Evolutionary conservation across 1,140 invertebrate species (phyloP).

Genomic region (Hyphantria cunea): DNA sequence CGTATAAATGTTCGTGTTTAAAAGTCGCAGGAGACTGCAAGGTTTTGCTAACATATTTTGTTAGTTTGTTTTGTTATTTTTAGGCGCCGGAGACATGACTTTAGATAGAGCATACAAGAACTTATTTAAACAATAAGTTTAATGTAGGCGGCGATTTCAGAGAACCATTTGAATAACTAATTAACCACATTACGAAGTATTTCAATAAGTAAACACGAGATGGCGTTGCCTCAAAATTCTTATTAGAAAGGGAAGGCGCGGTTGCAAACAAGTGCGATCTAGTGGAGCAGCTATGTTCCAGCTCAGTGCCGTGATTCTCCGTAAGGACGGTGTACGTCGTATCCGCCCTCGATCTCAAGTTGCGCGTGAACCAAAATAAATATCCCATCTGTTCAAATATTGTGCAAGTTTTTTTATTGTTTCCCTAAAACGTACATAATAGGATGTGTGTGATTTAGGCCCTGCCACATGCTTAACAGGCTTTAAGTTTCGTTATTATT

Average conservation of each 20-base stretch:
- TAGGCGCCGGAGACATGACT: no score
- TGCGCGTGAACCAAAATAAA: conserved; percentile 74
- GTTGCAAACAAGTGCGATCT: conserved; percentile 51
- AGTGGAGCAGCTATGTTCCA: conserved; percentile 24
- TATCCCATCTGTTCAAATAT: conserved; percentile 75
- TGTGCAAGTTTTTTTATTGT: conserved; percentile 72
- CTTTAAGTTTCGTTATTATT: conserved; percentile 46
- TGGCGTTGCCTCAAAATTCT: conserved; percentile 42
- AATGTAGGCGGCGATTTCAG: background rate
- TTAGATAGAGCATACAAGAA: no score
- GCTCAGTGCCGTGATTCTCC: conserved; percentile 65
- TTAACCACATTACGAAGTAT: background rate
- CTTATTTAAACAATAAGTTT: background rate
- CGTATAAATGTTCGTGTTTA: no score
- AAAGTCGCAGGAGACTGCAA: no score
- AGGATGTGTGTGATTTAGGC: conserved; percentile 55
- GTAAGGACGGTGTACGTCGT: conserved; percentile 35
- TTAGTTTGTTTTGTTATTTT: no score
- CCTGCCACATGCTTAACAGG: conserved; percentile 33
- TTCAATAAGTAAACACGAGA: conserved; percentile 36
- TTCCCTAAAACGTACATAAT: conserved; percentile 48
- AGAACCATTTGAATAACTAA: background rate
- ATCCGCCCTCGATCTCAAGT: conserved; percentile 37
- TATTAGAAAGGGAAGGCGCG: conserved; percentile 57
- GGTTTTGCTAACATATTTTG: no score